Conservation (phyloP, 2,888 invertebrate genomes). For the Tinea semifulvella region DNA sequence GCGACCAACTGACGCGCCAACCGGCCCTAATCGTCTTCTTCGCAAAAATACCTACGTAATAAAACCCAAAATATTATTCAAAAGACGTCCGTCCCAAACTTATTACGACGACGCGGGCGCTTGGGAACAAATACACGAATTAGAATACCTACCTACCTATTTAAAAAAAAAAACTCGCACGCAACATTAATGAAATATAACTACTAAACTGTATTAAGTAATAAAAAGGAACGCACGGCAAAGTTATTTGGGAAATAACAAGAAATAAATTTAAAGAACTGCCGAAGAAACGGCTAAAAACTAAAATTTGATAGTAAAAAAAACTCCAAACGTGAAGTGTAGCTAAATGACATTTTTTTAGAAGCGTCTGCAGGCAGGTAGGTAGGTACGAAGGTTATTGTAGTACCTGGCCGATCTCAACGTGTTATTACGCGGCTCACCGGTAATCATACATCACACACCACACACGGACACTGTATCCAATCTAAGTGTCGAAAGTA, state of each 20-base stretch:
- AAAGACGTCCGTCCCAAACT: not conserved
- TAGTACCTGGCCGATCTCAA: constrained; percentile 46
- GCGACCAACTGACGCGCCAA: constrained; percentile 41
- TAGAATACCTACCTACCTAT: too few relatives aligned
- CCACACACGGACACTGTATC: constrained; percentile 32
- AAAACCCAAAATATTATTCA: constrained; percentile 1
- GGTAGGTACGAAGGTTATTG: constrained; percentile 27
- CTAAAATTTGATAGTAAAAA: not conserved
- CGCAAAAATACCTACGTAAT: constrained; percentile 3
- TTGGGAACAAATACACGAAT: too few relatives aligned
- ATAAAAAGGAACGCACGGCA: not conserved
- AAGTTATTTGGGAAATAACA: not conserved
- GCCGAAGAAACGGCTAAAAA: not conserved
- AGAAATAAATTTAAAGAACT: not conserved
- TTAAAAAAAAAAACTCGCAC: not conserved
- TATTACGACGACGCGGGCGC: too few relatives aligned
- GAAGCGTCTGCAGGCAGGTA: constrained; percentile 24
- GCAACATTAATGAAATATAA: not conserved
- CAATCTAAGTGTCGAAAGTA: too few relatives aligned
- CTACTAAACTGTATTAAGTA: not conserved
- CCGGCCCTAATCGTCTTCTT: constrained; percentile 1
- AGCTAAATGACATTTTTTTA: constrained; percentile 47
- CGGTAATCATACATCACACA: constrained; percentile 51
- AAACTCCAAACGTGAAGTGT: constrained; percentile 1
- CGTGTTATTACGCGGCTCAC: constrained; percentile 50